Base-by-base conservation (phyloP, 2,888 invertebrate genomes). In the Neoitamus cyanurus region DNA sequence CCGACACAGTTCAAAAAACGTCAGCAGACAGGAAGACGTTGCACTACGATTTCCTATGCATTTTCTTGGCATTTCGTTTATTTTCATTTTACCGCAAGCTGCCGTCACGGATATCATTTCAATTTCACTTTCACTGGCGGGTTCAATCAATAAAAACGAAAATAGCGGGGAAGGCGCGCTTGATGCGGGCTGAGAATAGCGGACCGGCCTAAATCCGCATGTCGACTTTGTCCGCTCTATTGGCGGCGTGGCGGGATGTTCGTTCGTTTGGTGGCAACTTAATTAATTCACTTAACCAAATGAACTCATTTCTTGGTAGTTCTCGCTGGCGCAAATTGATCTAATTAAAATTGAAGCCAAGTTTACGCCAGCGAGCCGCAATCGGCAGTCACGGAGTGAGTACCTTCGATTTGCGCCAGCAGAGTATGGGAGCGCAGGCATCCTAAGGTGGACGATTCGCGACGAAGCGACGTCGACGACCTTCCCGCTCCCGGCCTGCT, bases 251-350 rank as follows among this genome's bases (percentile, higher is more conserved):
- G 58, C 25, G 58, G 48, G 20, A 20, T 15, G 46, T n/a, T 46
- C 3, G 15, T 20, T 3, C 0, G 46, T 48, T 20, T 13, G 42
- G 13, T 42, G 4, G n/a, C 58, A 20, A 20, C 58, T 58, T 31
- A 70, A 70, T 70, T 70, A 70, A 70, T 70, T 70, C 70, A 30
- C 25, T 70, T 70, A 70, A 70, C 70, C n/a, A 70, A 70, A n/a
- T 70, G 31, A 70, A 70, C 30, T 31, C 70, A 70, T 70, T 70
- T 70, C 31, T 70, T n/a, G 31, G n/a, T 28, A 13, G 30, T 70
- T 31, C 70, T 58, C 15, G 58, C 25, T 9, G 25, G 31, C 70
- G 70, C 70, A 31, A 70, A 70, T 70, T 70, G 70, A 70, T 70
- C 70, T 70, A 30, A 70, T 70, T 70, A 58, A 70, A 70, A 70